Evolutionary conservation across 2,888 invertebrate species (phyloP), one percentile per base, ranked within the genome.

Genomic region (Lymantria dispar): DNA sequence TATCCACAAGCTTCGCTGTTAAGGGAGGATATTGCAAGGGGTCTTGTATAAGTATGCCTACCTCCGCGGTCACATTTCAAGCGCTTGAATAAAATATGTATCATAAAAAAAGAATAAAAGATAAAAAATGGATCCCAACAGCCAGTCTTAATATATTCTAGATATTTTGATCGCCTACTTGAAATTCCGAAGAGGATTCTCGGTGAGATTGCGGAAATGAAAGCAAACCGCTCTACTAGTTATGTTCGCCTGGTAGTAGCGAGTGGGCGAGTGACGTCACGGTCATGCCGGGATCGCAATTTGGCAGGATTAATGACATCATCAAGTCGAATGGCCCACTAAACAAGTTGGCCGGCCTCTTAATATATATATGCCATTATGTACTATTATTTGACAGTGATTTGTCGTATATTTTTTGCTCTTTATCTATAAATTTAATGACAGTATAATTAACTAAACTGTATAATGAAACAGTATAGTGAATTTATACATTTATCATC

Each of bases 241-340:
- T 50, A 52, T 60, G 55, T 50, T 47, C 43, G 39, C 55, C 56
- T 60, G 56, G 62, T 62, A 55, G 38, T 12, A 14, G 37, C 40
- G 52, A 42, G 54, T 45, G 40, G 56, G 48, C 44, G 54, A 43
- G 52, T 68, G 60, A 64, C 60, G 59, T 65, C 57, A 66, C 56
- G 38, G 41, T 43, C 57, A 57, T 67, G 56, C 54, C 55, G 33
- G 59, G 22, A 47, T 56, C 56, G 58, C 54, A 59, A 61, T 66
- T 56, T 49, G 45, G 59, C 43, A 48, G 59, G 58, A 65, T 70
- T 67, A 64, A 67, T 70, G 69, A 61, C 58, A 60, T 62, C 69
- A 70, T 64, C 59, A 62, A 63, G 53, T 52, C 56, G 43, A 62
- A 67, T 61, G 52, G 58, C 60, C 54, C 54, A 61, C 59, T 62